Evolutionary conservation across 2,888 invertebrate genomes (phyloP).

Genomic region (Meganola albula): DNA sequence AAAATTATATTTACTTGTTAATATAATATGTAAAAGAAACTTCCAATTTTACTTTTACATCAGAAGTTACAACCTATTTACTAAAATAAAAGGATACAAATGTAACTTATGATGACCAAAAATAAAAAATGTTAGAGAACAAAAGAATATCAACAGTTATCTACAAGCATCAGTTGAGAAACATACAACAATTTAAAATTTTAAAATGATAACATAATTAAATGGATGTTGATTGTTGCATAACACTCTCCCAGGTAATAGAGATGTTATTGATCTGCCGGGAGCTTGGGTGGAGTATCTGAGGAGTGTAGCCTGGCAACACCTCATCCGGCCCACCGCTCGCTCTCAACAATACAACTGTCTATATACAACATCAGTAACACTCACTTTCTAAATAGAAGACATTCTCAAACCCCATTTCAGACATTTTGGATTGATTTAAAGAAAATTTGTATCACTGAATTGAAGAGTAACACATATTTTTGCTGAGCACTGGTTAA

Average conservation of each 20-base stretch:
- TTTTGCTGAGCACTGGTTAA: slow-evolving; percentile 45
- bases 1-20: too few relatives aligned
- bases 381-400: slow-evolving; percentile 76
- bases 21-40: too few relatives aligned
- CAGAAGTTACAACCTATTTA: too few relatives aligned
- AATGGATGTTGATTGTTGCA: slow-evolving; percentile 49
- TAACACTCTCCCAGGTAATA: slow-evolving; percentile 61
- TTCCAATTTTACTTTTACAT: too few relatives aligned
- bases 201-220: slow-evolving; percentile 25
- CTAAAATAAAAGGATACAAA: too few relatives aligned
- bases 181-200: too few relatives aligned
- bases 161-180: too few relatives aligned
- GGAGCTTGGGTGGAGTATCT: slow-evolving; percentile 52
- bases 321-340: slow-evolving; percentile 59
- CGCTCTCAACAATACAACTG: slow-evolving; percentile 41
- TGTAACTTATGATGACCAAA: too few relatives aligned
- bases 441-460: slow-evolving; percentile 27
- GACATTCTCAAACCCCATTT: slow-evolving; percentile 74
- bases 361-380: too few relatives aligned
- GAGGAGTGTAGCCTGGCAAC: slow-evolving; percentile 69
- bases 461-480: slow-evolving; percentile 50
- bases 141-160: too few relatives aligned
- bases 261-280: slow-evolving; percentile 72
- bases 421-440: slow-evolving; percentile 55
- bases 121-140: too few relatives aligned